Conservation (phyloP, 2,888 invertebrate species). For the Phyto melanocephala region DNA sequence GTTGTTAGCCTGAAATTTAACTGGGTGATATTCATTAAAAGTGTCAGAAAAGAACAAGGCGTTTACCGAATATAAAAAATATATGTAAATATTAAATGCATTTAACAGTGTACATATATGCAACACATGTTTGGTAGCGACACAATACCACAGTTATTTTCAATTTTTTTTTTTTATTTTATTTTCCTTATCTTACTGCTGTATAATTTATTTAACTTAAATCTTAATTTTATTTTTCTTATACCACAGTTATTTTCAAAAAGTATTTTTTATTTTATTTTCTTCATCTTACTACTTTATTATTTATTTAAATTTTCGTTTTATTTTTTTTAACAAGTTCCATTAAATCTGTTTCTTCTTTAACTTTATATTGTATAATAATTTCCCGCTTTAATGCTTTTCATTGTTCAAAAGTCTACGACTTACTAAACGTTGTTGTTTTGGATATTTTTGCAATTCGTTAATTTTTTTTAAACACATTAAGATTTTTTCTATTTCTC, state of each 20-base stretch:
- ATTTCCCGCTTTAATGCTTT: slow-evolving; percentile 54
- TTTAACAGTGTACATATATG: no score
- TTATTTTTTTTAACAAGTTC: neutral
- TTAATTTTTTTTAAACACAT: slow-evolving; percentile 13
- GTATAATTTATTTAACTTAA: no score
- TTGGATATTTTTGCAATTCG: slow-evolving; percentile 51
- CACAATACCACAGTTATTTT: neutral
- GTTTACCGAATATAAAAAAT: slow-evolving; percentile 20
- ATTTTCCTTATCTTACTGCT: no score
- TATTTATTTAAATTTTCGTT: neutral
- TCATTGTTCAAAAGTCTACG: slow-evolving; percentile 48
- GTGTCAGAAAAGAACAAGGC: neutral
- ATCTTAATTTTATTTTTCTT: no score
- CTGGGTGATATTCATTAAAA: neutral
- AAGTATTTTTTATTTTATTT: no score
- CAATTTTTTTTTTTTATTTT: neutral
- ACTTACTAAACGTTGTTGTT: slow-evolving; percentile 53
- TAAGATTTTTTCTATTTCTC: slow-evolving; percentile 25
- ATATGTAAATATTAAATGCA: neutral
- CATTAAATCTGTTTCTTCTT: neutral
- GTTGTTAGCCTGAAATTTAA: neutral
- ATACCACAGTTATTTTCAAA: no score
- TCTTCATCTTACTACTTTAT: neutral
- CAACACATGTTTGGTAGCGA: neutral
- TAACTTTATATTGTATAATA: neutral